These are phyloP conservation scores for Sebastes fasciatus DNA, from an alignment of 2,113 vertebrate species.

Conservation along the genomic window DNA sequence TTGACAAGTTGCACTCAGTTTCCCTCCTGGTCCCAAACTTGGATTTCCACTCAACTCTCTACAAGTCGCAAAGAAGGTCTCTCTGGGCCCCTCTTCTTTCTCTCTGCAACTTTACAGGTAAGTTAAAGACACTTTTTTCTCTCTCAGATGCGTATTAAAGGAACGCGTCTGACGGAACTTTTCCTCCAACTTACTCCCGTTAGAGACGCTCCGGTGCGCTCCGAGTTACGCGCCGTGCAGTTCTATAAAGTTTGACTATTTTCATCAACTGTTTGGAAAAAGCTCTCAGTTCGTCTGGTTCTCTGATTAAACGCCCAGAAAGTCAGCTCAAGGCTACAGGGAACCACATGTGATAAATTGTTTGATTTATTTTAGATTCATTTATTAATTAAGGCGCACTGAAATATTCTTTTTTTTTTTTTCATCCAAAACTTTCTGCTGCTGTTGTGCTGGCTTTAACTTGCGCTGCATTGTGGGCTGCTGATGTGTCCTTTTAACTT, in stretches of 20 bases:
- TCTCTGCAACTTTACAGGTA: conserved; percentile 70
- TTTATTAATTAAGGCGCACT: background rate
- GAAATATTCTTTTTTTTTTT: background rate
- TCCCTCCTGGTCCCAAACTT: conserved; percentile 61
- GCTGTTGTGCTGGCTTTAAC: background rate
- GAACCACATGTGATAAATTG: too few relatives aligned
- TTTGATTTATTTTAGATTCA: background rate
- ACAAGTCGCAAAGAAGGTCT: conserved; percentile 64
- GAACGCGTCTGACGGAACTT: too few relatives aligned
- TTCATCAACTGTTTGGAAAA: background rate
- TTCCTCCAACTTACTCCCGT: background rate
- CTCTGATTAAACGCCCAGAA: background rate
- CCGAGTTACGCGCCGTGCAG: too few relatives aligned
- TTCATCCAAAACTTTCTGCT: background rate
- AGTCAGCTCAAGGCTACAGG: background rate
- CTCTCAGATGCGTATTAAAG: background rate
- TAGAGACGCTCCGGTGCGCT: background rate
- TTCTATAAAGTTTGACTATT: background rate
- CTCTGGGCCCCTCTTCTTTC: conserved; percentile 44
- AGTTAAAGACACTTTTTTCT: background rate
- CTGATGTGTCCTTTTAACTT: background rate
- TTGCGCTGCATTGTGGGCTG: too few relatives aligned
- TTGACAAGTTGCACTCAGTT: conserved; percentile 80
- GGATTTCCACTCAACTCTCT: conserved; percentile 57
- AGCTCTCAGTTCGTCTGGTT: background rate